Evolutionary conservation across 2,888 invertebrate genomes (phyloP).

Genomic region (Chironomus riparius): DNA sequence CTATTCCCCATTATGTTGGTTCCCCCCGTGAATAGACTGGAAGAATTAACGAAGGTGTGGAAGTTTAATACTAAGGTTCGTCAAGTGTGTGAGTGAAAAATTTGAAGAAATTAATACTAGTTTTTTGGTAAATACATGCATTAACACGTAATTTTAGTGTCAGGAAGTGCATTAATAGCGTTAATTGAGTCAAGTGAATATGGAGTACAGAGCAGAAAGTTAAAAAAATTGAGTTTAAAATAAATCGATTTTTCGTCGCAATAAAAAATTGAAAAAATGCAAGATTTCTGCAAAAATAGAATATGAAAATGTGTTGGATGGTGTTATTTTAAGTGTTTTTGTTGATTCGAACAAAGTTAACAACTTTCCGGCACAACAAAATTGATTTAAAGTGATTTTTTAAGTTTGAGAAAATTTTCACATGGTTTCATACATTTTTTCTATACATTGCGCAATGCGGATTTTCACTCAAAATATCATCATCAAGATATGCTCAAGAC

Average conservation of each 20-base stretch:
- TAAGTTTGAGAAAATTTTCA: not conserved
- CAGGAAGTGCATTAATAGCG: not conserved
- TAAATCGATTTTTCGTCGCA: not conserved
- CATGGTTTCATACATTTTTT: slow-evolving; percentile 2
- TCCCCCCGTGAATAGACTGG: too few species aligned
- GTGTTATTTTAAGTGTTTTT: not conserved
- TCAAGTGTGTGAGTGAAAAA: too few species aligned
- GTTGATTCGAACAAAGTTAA: not conserved
- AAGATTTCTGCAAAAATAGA: not conserved
- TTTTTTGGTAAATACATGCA: not conserved
- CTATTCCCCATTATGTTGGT: too few species aligned
- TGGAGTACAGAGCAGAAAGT: not conserved
- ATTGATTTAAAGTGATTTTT: not conserved
- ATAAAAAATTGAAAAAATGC: not conserved
- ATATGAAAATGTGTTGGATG: not conserved
- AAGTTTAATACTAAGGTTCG: too few species aligned
- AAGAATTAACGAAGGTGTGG: too few species aligned
- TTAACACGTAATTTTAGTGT: not conserved
- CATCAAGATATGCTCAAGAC: not conserved
- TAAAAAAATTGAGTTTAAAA: not conserved
- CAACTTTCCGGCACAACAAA: slow-evolving; percentile 5
- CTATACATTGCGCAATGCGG: slow-evolving; percentile 19
- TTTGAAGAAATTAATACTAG: not conserved
- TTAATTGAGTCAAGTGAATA: not conserved
- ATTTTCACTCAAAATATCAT: not conserved